Evolutionary conservation across 1,140 invertebrate species (phyloP).

Genomic region (Hesperophylax magnus): DNA sequence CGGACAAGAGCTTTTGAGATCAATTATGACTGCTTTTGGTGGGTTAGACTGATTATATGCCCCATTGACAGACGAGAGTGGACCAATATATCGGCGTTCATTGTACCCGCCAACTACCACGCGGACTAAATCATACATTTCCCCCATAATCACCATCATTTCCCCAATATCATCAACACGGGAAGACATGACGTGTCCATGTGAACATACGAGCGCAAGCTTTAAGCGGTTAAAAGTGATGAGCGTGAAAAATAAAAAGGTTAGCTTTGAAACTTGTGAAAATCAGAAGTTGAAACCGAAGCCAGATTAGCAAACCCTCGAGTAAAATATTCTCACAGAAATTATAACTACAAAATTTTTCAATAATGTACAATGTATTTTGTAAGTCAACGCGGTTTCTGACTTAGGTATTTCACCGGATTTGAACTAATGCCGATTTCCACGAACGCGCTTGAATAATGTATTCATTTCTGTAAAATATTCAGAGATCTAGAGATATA

Average conservation of each 20-base stretch:
- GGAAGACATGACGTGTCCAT: no score
- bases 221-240: no score
- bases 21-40: slow-evolving; percentile 13
- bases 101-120: no score
- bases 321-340: no score
- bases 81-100: slow-evolving; percentile 3
- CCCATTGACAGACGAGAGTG: slow-evolving; percentile 11
- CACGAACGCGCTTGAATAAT: slow-evolving; percentile 41
- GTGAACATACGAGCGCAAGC: no score
- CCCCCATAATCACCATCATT: not conserved
- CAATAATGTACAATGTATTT: slow-evolving; percentile 25
- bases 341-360: slow-evolving; percentile 1
- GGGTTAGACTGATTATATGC: slow-evolving; percentile 17
- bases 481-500: slow-evolving; percentile 47
- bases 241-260: no score
- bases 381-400: slow-evolving; percentile 14
- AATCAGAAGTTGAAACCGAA: no score
- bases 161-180: no score
- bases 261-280: no score
- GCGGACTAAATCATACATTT: not conserved
- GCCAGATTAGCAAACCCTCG: no score
- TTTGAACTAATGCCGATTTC: slow-evolving; percentile 36
- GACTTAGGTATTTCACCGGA: not conserved
- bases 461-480: slow-evolving; percentile 43
- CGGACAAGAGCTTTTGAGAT: slow-evolving; percentile 17